Evolutionary conservation across 2,888 invertebrate genomes (phyloP).

Genomic region (Zhuqinia jingwanae): DNA sequence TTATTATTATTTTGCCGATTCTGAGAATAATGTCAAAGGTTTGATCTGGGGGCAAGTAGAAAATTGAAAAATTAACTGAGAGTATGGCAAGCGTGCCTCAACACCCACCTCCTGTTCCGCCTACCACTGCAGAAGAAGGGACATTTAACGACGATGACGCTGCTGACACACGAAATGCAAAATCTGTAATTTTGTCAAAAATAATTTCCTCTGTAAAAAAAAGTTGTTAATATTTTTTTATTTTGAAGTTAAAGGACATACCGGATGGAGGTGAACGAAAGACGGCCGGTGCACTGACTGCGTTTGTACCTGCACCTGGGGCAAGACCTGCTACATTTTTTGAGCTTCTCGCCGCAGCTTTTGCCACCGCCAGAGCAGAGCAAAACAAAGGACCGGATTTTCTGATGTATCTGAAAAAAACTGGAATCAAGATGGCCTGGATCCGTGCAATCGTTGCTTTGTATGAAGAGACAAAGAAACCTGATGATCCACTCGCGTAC

Average conservation of each 20-base stretch:
- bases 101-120: no score
- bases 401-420: constrained; percentile 31
- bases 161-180: no score
- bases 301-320: background rate
- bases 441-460: constrained; percentile 68
- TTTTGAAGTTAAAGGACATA: no score
- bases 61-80: no score
- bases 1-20: no score
- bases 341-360: constrained; percentile 2
- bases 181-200: background rate
- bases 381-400: constrained; percentile 20
- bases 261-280: no score
- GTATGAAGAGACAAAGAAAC: constrained; percentile 67
- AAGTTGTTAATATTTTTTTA: no score
- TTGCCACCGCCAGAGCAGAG: background rate
- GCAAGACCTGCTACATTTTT: background rate
- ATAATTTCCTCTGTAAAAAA: background rate
- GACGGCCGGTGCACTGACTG: background rate
- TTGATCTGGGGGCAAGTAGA: no score
- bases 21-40: no score
- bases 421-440: constrained; percentile 66
- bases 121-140: background rate
- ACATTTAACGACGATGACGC: background rate
- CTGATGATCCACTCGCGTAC: constrained; percentile 66
- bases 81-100: background rate